Evolutionary conservation across 1,140 invertebrate species (phyloP).

Genomic region (Drosophila bocki): DNA sequence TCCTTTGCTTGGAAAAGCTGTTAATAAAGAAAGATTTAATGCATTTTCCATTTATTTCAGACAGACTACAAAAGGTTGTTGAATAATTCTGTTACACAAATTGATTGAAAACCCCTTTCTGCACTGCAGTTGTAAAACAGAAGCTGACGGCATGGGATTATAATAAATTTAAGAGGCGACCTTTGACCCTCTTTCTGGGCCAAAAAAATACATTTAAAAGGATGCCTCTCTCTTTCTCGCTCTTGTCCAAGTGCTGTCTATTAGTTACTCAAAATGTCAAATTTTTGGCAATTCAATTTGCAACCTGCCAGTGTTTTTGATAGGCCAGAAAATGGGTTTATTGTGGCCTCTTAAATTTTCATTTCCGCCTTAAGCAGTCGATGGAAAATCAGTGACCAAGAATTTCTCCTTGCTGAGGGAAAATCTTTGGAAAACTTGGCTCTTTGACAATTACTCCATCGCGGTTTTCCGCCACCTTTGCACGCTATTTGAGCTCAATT

Average conservation of each 20-base stretch:
- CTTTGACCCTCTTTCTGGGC: conserved; percentile 4
- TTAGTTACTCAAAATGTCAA: conserved; percentile 9
- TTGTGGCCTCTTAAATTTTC: not conserved
- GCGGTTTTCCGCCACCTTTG: conserved; percentile 20
- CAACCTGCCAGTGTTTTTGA: conserved; percentile 11
- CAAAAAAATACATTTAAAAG: not conserved
- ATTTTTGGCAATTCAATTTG: conserved; percentile 32
- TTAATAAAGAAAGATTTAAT: not conserved
- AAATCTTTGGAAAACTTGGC: conserved; percentile 25
- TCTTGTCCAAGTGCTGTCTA: conserved; percentile 9
- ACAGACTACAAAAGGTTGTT: not conserved
- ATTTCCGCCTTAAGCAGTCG: not conserved
- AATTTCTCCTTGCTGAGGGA: not conserved
- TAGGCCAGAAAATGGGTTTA: not conserved
- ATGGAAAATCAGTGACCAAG: not conserved
- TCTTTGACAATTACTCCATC: not conserved
- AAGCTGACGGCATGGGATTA: conserved; percentile 5
- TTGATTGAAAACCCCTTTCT: conserved; percentile 10
- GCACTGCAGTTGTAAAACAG: conserved; percentile 13
- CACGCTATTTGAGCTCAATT: conserved; percentile 1
- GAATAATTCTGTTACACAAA: conserved; percentile 24
- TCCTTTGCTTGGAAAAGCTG: not conserved
- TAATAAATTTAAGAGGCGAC: conserved; percentile 23
- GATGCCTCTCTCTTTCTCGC: not conserved
- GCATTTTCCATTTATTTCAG: not conserved